Evolutionary conservation across 2,113 vertebrate genomes (phyloP).

Genomic region (Onychorhynchus coronatus): DNA sequence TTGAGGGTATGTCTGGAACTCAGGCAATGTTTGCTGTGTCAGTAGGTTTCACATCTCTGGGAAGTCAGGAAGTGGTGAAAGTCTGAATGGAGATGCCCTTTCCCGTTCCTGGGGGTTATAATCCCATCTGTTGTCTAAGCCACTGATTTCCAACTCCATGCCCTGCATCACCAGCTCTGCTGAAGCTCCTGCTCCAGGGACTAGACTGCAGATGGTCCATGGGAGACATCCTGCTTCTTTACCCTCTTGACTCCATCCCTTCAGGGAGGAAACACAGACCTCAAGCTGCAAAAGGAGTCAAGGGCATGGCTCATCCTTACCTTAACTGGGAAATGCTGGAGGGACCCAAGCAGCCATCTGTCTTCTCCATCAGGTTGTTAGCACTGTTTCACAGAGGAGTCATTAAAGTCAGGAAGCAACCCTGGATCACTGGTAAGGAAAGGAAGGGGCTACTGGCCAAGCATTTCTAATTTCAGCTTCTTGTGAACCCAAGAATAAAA

Average conservation of each 20-base stretch:
- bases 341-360: background rate
- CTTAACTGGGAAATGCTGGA: background rate
- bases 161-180: background rate
- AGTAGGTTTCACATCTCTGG: background rate
- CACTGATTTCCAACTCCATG: background rate
- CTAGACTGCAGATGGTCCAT: background rate
- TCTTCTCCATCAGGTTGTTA: background rate
- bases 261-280: background rate
- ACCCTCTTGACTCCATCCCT: background rate
- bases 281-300: background rate
- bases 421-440: background rate
- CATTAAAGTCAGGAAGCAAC: background rate
- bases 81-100: background rate
- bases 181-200: background rate
- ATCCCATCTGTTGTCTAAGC: background rate
- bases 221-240: background rate
- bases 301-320: background rate
- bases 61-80: background rate
- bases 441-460: background rate
- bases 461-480: background rate
- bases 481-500: background rate
- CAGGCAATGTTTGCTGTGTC: accelerated
- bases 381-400: background rate
- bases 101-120: background rate
- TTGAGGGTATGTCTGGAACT: background rate